phyloP scores from a whole-genome alignment of 2,888 invertebrate genomes.

The Kryphioiulus occultus region DNA sequence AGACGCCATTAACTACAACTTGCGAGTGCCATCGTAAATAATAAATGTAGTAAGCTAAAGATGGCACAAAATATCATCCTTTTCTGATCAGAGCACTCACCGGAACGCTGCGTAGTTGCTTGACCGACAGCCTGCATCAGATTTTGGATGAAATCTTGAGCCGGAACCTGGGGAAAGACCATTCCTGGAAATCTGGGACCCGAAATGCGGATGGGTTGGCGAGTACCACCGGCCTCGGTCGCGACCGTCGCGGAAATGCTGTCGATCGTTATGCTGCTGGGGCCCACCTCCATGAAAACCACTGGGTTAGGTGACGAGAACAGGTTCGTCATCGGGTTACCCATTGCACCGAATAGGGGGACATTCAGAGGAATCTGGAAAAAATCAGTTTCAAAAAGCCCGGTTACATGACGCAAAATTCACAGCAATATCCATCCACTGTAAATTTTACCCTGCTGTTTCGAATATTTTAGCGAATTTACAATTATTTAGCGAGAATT shows the following conservation, averaged over 20 bases:
- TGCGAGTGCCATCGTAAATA: neutral
- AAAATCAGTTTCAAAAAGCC: too few relatives aligned
- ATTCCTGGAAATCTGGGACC: conserved; percentile 11
- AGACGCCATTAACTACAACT: neutral
- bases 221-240: conserved; percentile 44
- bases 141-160: conserved; percentile 68
- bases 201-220: conserved; percentile 9
- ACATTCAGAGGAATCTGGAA: neutral
- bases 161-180: conserved; percentile 57
- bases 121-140: conserved; percentile 62
- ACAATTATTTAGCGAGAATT: neutral
- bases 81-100: neutral
- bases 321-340: conserved; percentile 42
- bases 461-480: neutral
- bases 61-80: too few relatives aligned
- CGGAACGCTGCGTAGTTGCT: conserved; percentile 53
- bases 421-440: too few relatives aligned
- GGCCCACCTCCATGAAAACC: conserved; percentile 69
- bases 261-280: conserved; percentile 64
- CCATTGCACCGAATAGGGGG: neutral
- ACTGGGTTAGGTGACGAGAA: conserved; percentile 57
- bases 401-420: too few relatives aligned
- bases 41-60: too few relatives aligned
- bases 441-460: too few relatives aligned
- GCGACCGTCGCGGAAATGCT: conserved; percentile 64